phyloP scores from a whole-genome alignment of 35 echinoderm and acorn worm genomes.

The Ptychodera flava region DNA sequence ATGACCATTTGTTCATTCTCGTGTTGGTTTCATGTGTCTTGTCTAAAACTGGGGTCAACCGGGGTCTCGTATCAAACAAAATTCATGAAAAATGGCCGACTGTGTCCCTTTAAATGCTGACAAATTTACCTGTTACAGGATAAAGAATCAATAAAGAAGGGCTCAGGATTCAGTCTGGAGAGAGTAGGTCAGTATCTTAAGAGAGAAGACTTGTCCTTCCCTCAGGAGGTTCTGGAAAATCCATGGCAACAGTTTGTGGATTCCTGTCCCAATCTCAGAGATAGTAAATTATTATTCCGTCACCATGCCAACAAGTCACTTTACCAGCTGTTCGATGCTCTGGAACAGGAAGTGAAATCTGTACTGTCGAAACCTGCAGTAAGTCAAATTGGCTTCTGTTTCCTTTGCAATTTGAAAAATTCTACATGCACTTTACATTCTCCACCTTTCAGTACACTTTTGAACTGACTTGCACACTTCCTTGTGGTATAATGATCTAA shows the following conservation, averaged over 20 bases:
- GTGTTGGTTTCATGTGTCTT: too few species aligned
- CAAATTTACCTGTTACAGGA: not conserved
- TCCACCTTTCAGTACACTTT: not conserved
- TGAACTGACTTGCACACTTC: not conserved
- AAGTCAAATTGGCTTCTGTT: not conserved
- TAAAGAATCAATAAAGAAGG: slow-evolving; percentile 9
- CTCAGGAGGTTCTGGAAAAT: slow-evolving; percentile 19
- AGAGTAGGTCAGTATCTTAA: slow-evolving; percentile 93
- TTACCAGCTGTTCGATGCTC: slow-evolving; percentile 53
- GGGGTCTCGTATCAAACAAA: too few species aligned
- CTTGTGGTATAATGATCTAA: not conserved
- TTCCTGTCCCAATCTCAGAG: slow-evolving; percentile 44
- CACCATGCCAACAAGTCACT: slow-evolving; percentile 77
- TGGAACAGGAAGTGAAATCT: slow-evolving; percentile 50
- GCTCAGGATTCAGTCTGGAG: slow-evolving; percentile 88
- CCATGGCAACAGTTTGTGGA: slow-evolving; percentile 64
- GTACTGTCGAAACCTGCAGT: slow-evolving; percentile 67
- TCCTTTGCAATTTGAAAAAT: not conserved
- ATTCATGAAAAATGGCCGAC: too few species aligned
- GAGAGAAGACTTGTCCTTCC: slow-evolving; percentile 52
- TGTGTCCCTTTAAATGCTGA: too few species aligned
- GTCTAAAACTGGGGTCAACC: too few species aligned
- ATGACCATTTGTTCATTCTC: too few species aligned
- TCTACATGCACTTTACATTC: not conserved
- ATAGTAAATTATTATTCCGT: slow-evolving; percentile 57